phyloP scores from a whole-genome alignment of 2,888 invertebrate species.

The Stictocephala bisonia region DNA sequence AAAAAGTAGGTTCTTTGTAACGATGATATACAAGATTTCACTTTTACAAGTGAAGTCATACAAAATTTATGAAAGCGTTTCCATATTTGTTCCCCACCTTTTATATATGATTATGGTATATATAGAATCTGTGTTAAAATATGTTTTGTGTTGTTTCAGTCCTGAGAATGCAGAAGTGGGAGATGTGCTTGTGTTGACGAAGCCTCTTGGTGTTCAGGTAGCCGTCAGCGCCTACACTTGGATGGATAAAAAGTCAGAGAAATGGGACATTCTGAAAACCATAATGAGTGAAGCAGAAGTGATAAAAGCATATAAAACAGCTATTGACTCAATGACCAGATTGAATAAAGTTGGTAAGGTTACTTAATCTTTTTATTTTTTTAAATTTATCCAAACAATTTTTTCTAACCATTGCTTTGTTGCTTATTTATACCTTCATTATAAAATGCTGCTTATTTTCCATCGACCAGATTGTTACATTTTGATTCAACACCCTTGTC shows the following conservation, averaged over 20 bases:
- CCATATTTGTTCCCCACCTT: too few relatives aligned
- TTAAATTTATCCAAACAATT: too few relatives aligned
- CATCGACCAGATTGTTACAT: too few relatives aligned
- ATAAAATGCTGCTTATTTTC: slow-evolving; percentile 70
- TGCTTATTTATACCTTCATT: background rate
- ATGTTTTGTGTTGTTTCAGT: slow-evolving; percentile 61
- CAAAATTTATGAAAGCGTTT: too few relatives aligned
- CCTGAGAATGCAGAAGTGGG: slow-evolving; percentile 88
- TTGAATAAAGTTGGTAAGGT: slow-evolving; percentile 75
- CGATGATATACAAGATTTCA: too few relatives aligned
- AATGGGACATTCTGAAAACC: slow-evolving; percentile 74
- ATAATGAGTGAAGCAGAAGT: slow-evolving; percentile 75
- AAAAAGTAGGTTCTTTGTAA: too few relatives aligned
- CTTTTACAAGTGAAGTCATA: too few relatives aligned
- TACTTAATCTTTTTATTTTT: background rate
- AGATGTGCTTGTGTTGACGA: slow-evolving; percentile 87
- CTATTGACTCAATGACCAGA: slow-evolving; percentile 81
- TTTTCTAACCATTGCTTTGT: background rate
- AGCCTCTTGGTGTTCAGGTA: slow-evolving; percentile 88
- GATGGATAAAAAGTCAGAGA: slow-evolving; percentile 82
- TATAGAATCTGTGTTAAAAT: too few relatives aligned
- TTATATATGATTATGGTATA: too few relatives aligned
- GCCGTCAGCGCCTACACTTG: slow-evolving; percentile 90
- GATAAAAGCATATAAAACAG: slow-evolving; percentile 74
- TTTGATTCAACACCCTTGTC: too few relatives aligned